A percentile compares a stretch with the other conserved stretches of the same genome.
These are phyloP conservation scores for Bergia sp. DNA, from an alignment of 92 coral and sea anemone genomes.

Conservation along the genomic window DNA sequence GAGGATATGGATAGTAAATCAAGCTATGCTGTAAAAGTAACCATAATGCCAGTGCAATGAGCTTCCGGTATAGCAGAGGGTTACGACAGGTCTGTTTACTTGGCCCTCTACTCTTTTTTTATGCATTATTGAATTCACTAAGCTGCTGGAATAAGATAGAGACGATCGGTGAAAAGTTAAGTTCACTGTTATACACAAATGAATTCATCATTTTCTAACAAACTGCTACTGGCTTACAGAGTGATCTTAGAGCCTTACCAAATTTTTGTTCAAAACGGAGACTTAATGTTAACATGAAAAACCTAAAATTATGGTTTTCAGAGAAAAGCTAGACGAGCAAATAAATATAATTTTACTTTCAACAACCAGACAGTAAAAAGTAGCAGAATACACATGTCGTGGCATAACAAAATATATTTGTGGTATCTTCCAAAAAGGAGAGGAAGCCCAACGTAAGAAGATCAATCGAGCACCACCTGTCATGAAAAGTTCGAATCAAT, in stretches of 20 bases:
- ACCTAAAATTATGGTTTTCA: background rate
- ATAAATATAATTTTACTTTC: too few species aligned
- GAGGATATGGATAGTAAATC: slow-evolving; percentile 15
- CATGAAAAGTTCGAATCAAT: background rate
- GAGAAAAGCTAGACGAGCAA: background rate
- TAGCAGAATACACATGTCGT: background rate
- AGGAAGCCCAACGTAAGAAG: background rate
- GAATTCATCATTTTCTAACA: too few species aligned
- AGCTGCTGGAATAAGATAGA: background rate
- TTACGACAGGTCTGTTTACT: slow-evolving; percentile 16
- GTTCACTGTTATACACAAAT: background rate
- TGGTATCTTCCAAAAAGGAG: background rate
- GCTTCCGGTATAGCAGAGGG: slow-evolving; percentile 32
- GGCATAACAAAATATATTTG: background rate
- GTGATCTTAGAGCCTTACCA: background rate
- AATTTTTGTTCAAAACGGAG: background rate
- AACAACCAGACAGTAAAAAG: background rate
- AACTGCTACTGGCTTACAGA: too few species aligned
- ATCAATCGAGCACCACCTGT: background rate
- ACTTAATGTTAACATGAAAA: background rate
- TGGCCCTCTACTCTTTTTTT: background rate
- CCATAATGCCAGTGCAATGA: background rate
- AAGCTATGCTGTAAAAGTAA: slow-evolving; percentile 13
- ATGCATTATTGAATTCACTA: background rate
- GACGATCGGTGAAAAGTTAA: background rate